These are phyloP conservation scores for Drosophila trapezifrons DNA, from an alignment of 1,140 invertebrate species.

Conservation along the genomic window DNA sequence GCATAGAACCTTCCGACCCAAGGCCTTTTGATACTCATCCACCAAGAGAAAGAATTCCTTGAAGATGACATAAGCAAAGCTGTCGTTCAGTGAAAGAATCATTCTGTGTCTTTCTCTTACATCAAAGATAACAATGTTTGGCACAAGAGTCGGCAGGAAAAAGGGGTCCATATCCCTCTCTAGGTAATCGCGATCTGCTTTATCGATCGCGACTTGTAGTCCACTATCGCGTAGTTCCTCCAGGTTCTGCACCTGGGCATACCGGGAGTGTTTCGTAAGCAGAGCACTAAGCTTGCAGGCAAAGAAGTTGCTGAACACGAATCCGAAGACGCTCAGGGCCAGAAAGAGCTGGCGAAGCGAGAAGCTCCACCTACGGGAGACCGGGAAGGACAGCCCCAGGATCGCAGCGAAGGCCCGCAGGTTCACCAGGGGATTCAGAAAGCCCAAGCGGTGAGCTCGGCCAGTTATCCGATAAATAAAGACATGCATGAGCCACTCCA, in stretches of 20 bases:
- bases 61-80: not conserved
- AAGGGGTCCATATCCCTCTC: not conserved
- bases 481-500: constrained; percentile 21
- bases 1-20: constrained; percentile 9
- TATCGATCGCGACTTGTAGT: constrained; percentile 1
- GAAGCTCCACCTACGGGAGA: not conserved
- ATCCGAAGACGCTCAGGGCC: constrained; percentile 42
- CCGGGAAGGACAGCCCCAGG: constrained; percentile 32
- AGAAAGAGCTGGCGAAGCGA: constrained; percentile 41
- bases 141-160: not conserved
- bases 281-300: constrained; percentile 49
- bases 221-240: constrained; percentile 35
- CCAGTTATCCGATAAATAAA: not conserved
- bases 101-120: fast-evolving
- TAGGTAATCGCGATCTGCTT: not conserved
- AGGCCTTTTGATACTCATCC: not conserved
- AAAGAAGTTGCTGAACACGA: constrained; percentile 41
- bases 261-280: constrained; percentile 24
- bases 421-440: constrained; percentile 31
- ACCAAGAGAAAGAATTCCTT: not conserved
- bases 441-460: not conserved
- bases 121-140: not conserved
- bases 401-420: constrained; percentile 27
- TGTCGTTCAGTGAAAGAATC: constrained; percentile 10
- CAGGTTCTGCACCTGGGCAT: constrained; percentile 12